These are phyloP conservation scores for Metaphire vulgaris DNA, from an alignment of 1,140 invertebrate genomes.

Conservation along the genomic window DNA sequence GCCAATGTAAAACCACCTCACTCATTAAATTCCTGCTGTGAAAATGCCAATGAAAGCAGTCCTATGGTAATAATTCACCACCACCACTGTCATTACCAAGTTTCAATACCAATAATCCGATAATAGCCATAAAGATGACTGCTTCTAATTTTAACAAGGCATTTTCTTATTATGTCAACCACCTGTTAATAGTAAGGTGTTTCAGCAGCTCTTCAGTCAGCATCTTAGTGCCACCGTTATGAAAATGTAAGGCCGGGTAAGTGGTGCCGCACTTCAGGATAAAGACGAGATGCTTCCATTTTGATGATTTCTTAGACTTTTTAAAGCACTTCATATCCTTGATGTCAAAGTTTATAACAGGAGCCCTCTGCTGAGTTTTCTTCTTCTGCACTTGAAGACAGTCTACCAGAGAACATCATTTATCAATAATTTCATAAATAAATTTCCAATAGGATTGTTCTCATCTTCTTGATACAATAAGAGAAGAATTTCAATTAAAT, in stretches of 20 bases:
- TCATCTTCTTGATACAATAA: neutral
- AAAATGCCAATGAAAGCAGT: too few relatives aligned
- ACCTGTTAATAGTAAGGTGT: slow-evolving; percentile 53
- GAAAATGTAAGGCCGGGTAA: slow-evolving; percentile 75
- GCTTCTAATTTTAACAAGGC: too few relatives aligned
- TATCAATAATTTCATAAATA: neutral
- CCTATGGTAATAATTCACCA: too few relatives aligned
- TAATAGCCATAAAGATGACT: too few relatives aligned
- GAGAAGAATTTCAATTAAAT: neutral
- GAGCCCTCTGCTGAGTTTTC: neutral
- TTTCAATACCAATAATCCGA: too few relatives aligned
- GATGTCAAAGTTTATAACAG: slow-evolving; percentile 51
- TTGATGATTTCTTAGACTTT: slow-evolving; percentile 42
- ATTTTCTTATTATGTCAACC: too few relatives aligned
- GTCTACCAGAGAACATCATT: neutral
- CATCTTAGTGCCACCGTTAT: slow-evolving; percentile 72
- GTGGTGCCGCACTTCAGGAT: slow-evolving; percentile 62
- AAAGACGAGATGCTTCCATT: slow-evolving; percentile 52
- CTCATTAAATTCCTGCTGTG: too few relatives aligned
- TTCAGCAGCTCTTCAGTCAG: slow-evolving; percentile 60
- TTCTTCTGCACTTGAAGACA: neutral
- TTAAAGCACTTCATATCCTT: slow-evolving; percentile 54
- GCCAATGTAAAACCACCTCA: too few relatives aligned
- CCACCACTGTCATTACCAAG: too few relatives aligned
- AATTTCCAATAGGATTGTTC: neutral